phyloP scores from a whole-genome alignment of 2,888 invertebrate genomes.

The Eretmocerus hayati region DNA sequence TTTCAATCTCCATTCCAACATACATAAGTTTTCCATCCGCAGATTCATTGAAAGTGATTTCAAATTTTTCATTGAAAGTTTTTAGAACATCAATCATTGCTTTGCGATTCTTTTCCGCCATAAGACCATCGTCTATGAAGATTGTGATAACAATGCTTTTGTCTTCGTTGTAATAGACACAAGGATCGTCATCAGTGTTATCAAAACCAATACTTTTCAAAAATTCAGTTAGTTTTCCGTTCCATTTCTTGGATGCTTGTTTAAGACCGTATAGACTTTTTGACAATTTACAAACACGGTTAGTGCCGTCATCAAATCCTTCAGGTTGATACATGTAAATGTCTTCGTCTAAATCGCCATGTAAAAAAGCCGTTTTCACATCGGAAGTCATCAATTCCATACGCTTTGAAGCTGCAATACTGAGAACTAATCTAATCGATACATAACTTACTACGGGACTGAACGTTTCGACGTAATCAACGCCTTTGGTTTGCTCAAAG shows the following conservation, averaged over 20 bases:
- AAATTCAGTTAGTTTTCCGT: neutral
- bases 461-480: slow-evolving; percentile 29
- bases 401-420: slow-evolving; percentile 23
- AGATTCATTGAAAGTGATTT: neutral
- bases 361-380: slow-evolving; percentile 24
- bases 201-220: neutral
- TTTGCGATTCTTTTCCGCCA: neutral
- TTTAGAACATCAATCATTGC: neutral
- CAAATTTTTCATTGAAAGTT: neutral
- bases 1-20: slow-evolving; percentile 21
- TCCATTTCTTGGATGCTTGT: slow-evolving; percentile 26
- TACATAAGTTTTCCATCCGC: neutral
- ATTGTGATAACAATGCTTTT: neutral
- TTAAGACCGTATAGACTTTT: slow-evolving; percentile 31
- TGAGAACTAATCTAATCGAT: slow-evolving; percentile 25
- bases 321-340: slow-evolving; percentile 27
- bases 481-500: slow-evolving; percentile 28
- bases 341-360: slow-evolving; percentile 22
- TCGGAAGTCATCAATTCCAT: slow-evolving; percentile 24
- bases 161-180: neutral
- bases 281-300: slow-evolving; percentile 22
- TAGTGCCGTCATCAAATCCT: slow-evolving; percentile 22
- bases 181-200: neutral
- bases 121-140: slow-evolving; percentile 7
- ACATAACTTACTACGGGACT: slow-evolving; percentile 28